These are phyloP conservation scores for Microplitis demolitor DNA, from an alignment of 1,140 invertebrate genomes.

Conservation along the genomic window DNA sequence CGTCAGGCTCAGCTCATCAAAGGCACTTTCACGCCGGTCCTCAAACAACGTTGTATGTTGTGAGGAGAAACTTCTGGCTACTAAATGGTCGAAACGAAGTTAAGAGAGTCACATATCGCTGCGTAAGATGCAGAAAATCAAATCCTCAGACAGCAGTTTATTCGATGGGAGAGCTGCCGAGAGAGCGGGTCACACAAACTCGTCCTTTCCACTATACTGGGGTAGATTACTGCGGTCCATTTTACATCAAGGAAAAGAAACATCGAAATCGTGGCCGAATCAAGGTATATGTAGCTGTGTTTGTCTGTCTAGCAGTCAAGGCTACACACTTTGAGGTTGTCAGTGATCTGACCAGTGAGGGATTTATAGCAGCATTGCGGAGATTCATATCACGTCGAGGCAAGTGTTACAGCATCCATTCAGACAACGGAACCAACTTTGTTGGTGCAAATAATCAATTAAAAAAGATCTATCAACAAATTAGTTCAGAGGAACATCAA, in stretches of 20 bases:
- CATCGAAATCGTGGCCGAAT: not conserved
- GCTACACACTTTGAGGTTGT: constrained; percentile 6
- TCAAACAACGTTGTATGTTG: not conserved
- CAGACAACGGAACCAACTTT: constrained; percentile 14
- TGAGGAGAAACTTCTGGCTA: not conserved
- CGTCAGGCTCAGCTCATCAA: not conserved
- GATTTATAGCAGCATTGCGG: constrained; percentile 1
- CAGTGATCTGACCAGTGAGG: constrained; percentile 3
- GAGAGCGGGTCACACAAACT: not conserved
- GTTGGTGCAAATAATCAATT: constrained; percentile 13
- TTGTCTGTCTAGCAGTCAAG: not conserved
- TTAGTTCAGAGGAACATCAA: not conserved
- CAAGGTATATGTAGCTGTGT: not conserved
- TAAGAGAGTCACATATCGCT: not conserved
- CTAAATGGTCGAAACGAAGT: not conserved
- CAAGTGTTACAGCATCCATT: not conserved
- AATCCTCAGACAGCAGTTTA: not conserved
- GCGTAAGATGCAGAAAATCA: not conserved
- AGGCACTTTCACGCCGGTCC: not conserved
- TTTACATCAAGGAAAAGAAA: constrained; percentile 12
- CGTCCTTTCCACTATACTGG: constrained; percentile 1
- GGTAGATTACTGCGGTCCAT: not conserved
- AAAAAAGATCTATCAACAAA: not conserved
- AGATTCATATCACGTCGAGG: constrained; percentile 9
- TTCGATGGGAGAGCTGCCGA: not conserved